Evolutionary conservation across 2,888 invertebrate genomes (phyloP), one percentile per base, ranked within the genome.

Genomic region (Parnassius smintheus): DNA sequence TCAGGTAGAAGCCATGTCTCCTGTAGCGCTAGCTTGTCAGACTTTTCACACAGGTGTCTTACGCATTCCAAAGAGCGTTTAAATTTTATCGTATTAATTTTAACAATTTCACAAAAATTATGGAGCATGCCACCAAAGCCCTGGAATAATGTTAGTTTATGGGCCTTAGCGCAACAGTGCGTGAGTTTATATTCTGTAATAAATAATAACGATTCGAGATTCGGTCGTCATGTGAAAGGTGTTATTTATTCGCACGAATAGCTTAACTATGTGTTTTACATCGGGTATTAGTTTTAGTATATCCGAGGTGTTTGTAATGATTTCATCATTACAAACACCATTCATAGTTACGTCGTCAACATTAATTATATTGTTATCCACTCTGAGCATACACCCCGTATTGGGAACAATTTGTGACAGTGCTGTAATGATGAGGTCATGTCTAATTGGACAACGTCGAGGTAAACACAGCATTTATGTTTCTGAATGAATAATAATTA

Each of bases 211-310:
- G 66, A 65, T 65, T 66, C 65, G 66, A 70, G 68, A 68, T 67
- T 66, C 65, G 66, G 70, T 65, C 66, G 66, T 64, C 67, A 67
- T 66, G 35, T 7, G 1, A 35, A 35, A 35, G 35, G 7, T 7
- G 65, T 67, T 69, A 72, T 72, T 72, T 72, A 72, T 72, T 68
- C 55, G 57, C 66, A 61, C 66, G 68, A 66, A 67, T 65, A 57
- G 18, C 18, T 18, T 18, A 18, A 18, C 65, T 62, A 65, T 65
- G 62, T 60, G 66, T 66, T 68, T 56, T 56, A 62, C 59, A 59
- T 54, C 52, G 45, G 35, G 41, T 54, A 57, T 55, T 60, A 60
- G 56, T 55, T 45, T 25, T 56, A 35, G 61, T 56, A 55, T 46
- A 64, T 50, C 41, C 59, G 42, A 48, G 64, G 56, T 56, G 45